phyloP scores from a whole-genome alignment of 2,888 invertebrate genomes.

The Phragmatobia fuliginosa region DNA sequence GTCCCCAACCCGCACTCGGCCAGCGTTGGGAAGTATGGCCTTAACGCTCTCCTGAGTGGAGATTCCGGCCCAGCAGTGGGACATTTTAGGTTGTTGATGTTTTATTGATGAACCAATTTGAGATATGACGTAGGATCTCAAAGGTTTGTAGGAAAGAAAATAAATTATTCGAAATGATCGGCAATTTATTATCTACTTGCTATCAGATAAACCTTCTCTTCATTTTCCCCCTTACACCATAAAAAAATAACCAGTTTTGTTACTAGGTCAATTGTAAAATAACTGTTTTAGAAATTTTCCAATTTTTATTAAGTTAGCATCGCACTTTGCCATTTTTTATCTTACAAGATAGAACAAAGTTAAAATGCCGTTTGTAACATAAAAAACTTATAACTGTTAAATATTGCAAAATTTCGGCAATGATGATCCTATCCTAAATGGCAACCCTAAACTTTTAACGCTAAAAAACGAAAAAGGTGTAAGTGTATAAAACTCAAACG shows the following conservation, averaged over 20 bases:
- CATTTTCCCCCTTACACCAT: too few relatives aligned
- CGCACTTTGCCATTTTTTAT: background rate
- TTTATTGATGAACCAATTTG: too few relatives aligned
- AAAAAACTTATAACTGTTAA: background rate
- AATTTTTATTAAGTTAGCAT: background rate
- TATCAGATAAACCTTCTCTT: too few relatives aligned
- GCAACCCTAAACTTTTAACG: constrained; percentile 55
- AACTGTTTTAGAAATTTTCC: background rate
- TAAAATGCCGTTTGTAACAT: background rate
- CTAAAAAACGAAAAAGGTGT: constrained; percentile 23
- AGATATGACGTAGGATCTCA: too few relatives aligned
- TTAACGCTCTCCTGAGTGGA: too few relatives aligned
- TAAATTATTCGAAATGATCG: too few relatives aligned
- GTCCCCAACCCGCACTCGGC: too few relatives aligned
- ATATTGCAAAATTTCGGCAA: constrained; percentile 16
- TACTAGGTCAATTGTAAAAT: background rate
- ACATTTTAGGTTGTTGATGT: too few relatives aligned
- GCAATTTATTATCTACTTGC: too few relatives aligned
- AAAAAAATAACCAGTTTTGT: background rate
- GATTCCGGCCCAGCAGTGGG: too few relatives aligned
- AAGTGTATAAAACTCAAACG: constrained; percentile 50
- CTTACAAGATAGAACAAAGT: background rate
- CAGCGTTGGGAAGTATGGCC: too few relatives aligned
- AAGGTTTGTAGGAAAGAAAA: too few relatives aligned
- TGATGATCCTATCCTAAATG: constrained; percentile 44